These are phyloP conservation scores for Centropus unirufus DNA, from an alignment of 2,113 vertebrate species.

Conservation along the genomic window DNA sequence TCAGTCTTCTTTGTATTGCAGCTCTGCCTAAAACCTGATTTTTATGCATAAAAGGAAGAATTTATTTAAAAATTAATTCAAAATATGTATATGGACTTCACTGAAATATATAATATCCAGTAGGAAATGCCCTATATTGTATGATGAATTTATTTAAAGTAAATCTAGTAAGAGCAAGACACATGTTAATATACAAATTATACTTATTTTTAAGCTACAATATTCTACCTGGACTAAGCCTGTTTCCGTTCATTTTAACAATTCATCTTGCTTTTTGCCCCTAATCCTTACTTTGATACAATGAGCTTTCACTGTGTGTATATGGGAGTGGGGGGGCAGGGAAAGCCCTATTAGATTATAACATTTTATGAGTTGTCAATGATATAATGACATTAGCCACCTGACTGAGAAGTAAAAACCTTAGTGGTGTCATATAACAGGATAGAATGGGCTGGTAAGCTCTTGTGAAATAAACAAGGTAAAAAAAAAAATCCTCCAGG, in stretches of 20 bases:
- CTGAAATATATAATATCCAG: neutral
- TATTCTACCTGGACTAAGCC: conserved; percentile 23
- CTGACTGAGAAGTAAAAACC: conserved; percentile 72
- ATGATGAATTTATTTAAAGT: conserved; percentile 4
- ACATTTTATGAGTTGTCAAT: conserved; percentile 76
- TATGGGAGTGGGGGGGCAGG: conserved; percentile 1
- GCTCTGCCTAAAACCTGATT: neutral
- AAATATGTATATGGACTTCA: neutral
- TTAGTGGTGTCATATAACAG: conserved; percentile 73
- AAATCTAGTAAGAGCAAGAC: conserved; percentile 6
- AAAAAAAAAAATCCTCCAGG: neutral
- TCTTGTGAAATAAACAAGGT: conserved; percentile 69
- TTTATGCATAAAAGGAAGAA: neutral
- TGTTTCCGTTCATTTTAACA: conserved; percentile 33
- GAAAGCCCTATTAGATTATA: conserved; percentile 73
- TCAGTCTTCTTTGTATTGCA: neutral
- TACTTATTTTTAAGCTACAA: conserved; percentile 43
- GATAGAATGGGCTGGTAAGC: conserved; percentile 65
- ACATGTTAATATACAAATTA: conserved; percentile 48
- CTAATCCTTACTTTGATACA: conserved; percentile 46
- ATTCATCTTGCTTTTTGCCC: conserved; percentile 50
- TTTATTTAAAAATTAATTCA: neutral
- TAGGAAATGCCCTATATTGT: neutral
- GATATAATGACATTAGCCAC: conserved; percentile 76
- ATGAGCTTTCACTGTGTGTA: conserved; percentile 21